Percentiles rank a stretch among this genome's conserved stretches.
phyloP scores from a whole-genome alignment of 2,888 invertebrate genomes.

The Cryptosula pallasiana region DNA sequence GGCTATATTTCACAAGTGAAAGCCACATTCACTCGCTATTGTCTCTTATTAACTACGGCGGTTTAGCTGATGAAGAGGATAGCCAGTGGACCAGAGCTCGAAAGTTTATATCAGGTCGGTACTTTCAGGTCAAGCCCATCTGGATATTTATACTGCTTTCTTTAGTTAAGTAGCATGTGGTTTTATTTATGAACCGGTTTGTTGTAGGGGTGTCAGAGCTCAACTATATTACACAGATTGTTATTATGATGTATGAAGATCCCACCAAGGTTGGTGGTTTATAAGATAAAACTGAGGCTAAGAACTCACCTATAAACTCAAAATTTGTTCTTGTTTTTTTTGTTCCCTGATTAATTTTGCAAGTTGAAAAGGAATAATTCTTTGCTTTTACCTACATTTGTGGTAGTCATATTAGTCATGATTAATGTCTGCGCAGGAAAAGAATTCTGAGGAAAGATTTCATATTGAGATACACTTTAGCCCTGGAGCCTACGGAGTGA shows the following conservation, averaged over 20 bases:
- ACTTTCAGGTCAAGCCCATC: not conserved
- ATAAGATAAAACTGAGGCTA: too few relatives aligned
- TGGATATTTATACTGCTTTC: not conserved
- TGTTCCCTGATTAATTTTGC: too few relatives aligned
- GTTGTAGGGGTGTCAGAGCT: conserved; percentile 74
- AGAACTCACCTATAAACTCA: too few relatives aligned
- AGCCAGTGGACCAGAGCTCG: conserved; percentile 98
- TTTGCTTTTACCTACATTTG: too few relatives aligned
- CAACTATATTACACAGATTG: conserved; percentile 98
- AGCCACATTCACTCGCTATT: conserved; percentile 97
- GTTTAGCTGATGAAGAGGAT: conserved; percentile 70
- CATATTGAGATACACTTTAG: conserved; percentile 98
- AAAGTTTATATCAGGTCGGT: conserved; percentile 71
- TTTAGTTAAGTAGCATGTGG: too few relatives aligned
- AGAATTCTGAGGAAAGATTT: conserved; percentile 71
- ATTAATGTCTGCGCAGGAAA: conserved; percentile 50
- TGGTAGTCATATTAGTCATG: not conserved
- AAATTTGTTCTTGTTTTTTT: too few relatives aligned
- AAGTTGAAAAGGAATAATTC: too few relatives aligned
- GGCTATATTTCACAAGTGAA: conserved; percentile 99
- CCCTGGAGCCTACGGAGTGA: conserved; percentile 87
- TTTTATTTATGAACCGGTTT: not conserved
- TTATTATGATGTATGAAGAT: conserved; percentile 95
- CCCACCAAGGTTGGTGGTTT: conserved; percentile 74
- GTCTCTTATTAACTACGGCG: conserved; percentile 88